Conservation (phyloP, 2,113 vertebrate species). For the Nothobranchius kuhntae region DNA sequence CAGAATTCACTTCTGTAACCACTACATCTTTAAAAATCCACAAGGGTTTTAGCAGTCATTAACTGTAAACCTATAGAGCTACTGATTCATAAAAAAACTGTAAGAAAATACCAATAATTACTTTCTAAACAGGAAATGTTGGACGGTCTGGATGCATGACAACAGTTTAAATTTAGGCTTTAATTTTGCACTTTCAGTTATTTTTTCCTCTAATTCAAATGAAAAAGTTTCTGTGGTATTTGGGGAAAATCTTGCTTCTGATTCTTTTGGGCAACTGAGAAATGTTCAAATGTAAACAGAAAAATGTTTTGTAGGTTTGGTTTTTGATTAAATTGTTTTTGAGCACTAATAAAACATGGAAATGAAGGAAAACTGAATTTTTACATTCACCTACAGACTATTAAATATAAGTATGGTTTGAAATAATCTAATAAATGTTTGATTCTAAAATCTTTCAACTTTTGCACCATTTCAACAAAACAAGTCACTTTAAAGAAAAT, state of each 20-base stretch:
- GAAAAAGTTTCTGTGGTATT: neutral
- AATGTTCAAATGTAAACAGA: too few species aligned
- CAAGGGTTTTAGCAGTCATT: neutral
- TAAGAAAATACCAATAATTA: neutral
- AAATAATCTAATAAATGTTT: too few species aligned
- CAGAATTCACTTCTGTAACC: conserved; percentile 18
- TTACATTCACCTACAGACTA: neutral
- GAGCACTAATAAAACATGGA: neutral
- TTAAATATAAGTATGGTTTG: too few species aligned
- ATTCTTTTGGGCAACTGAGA: conserved; percentile 17
- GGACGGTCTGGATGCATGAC: too few species aligned
- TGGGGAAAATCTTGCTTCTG: conserved; percentile 4
- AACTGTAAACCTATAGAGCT: neutral
- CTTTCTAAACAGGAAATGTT: too few species aligned
- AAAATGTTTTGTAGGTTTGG: neutral
- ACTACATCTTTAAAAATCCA: conserved; percentile 15
- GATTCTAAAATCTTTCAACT: too few species aligned
- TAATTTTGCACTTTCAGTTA: conserved; percentile 26
- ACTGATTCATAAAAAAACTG: neutral
- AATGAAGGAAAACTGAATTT: too few species aligned
- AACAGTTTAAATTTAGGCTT: neutral
- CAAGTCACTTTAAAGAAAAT: too few species aligned
- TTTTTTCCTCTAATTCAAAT: neutral
- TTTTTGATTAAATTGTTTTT: conserved; percentile 2
- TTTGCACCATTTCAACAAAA: too few species aligned